Evolutionary conservation across 2,888 invertebrate species (phyloP), one percentile per base, ranked within the genome.

Genomic region (Philhelius pedissequus): DNA sequence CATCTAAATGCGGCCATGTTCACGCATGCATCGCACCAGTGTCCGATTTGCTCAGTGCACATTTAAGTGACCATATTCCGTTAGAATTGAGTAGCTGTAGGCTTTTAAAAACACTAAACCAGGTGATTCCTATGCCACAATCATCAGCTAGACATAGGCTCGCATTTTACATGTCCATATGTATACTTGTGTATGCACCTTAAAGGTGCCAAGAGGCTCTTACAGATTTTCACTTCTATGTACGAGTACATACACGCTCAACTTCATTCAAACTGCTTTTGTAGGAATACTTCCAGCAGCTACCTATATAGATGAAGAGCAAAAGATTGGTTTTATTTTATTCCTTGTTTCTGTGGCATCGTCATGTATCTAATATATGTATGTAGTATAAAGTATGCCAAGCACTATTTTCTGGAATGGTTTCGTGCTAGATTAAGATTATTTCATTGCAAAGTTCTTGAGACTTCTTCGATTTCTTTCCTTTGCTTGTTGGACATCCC

Each of bases 351-450:
- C 11, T 71, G 60, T 56, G 30, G 40, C 43, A 20, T 35, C 32
- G n/a, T 56, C 32, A 25, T 35, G 35, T 48, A 11, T 45, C 30
- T 27, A 35, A 56, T 30, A 30, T 22, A n/a, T n/a, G n/a, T n/a
- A n/a, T n/a, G n/a, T n/a, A n/a, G n/a, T n/a, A n/a, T 45, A 45
- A 66, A 66, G 66, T 64, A 48, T 66, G 71, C 54, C 45, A 56
- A 32, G 48, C 43, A 64, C 62, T 35, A 38, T 64, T 78, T 50
- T 56, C 62, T 73, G 73, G 71, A 69, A 83, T 74, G 66, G 83
- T 79, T 83, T 75, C 83, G 83, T 83, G 83, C 74, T 56, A 64
- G 58, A 66, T 66, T 70, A 45, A 70, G 79, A 83, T 79, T 79
- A 70, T 78, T 79, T 79, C 50, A 74, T 64, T 64, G 62, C 30